These are phyloP conservation scores for Papilio elwesi DNA, from an alignment of 2,888 invertebrate genomes.

Conservation along the genomic window DNA sequence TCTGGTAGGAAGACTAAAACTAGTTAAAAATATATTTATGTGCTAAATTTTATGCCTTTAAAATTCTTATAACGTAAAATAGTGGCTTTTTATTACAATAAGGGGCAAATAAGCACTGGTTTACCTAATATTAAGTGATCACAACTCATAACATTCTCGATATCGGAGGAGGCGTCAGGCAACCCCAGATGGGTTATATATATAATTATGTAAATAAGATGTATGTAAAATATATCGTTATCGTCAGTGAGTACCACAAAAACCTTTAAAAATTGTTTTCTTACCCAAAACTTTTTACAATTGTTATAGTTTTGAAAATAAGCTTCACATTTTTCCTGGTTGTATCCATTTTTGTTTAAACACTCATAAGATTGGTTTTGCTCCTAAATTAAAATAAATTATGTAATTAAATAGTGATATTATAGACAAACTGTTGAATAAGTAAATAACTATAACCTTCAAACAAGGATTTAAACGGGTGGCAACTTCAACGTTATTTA, in stretches of 20 bases:
- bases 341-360: conserved; percentile 87
- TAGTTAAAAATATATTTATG: too few relatives aligned
- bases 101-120: too few relatives aligned
- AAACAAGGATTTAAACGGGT: conserved; percentile 72
- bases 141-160: too few relatives aligned
- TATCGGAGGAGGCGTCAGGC: too few relatives aligned
- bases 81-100: too few relatives aligned
- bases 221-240: too few relatives aligned
- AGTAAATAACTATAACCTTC: conserved; percentile 55
- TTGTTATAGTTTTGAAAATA: conserved; percentile 91
- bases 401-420: conserved; percentile 44
- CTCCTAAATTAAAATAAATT: conserved; percentile 82
- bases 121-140: too few relatives aligned
- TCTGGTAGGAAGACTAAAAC: too few relatives aligned
- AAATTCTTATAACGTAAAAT: too few relatives aligned
- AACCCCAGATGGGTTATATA: too few relatives aligned
- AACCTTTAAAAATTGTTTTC: conserved; percentile 36
- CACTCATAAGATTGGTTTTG: conserved; percentile 89
- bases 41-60: too few relatives aligned
- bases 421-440: conserved; percentile 25
- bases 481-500: conserved; percentile 62
- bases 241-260: background rate
- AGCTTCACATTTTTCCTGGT: conserved; percentile 85
- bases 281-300: conserved; percentile 94
- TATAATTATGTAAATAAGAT: too few relatives aligned